phyloP scores from a whole-genome alignment of 2,113 vertebrate species.

The Tursiops truncatus region DNA sequence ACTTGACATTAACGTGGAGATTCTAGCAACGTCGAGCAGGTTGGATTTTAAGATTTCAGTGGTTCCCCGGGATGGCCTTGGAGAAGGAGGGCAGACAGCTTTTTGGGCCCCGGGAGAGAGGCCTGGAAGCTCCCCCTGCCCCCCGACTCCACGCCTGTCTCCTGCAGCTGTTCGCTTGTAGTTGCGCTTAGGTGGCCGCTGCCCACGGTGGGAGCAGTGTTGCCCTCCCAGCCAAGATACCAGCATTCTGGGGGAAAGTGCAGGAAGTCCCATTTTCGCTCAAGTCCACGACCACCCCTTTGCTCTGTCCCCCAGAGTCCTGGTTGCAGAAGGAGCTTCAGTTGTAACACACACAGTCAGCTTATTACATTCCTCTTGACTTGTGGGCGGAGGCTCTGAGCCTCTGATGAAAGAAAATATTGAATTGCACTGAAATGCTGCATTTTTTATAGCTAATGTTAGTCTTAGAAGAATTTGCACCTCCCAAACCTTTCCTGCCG shows the following conservation, averaged over 20 bases:
- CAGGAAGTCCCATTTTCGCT: constrained; percentile 68
- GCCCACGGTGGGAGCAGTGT: neutral
- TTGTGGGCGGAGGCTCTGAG: constrained; percentile 74
- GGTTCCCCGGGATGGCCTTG: neutral
- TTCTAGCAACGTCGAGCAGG: neutral
- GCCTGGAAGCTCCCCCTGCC: neutral
- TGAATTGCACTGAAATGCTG: constrained; percentile 75
- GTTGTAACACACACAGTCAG: constrained; percentile 67
- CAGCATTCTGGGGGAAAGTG: neutral
- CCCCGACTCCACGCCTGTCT: rapidly evolving
- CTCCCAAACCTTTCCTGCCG: constrained; percentile 58
- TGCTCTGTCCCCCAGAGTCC: constrained; percentile 61
- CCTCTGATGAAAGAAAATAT: constrained; percentile 82
- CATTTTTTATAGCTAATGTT: constrained; percentile 72
- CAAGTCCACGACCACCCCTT: constrained; percentile 75
- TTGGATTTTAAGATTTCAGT: neutral
- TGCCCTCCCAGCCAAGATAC: constrained; percentile 46
- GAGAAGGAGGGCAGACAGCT: neutral
- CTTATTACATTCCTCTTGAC: constrained; percentile 76
- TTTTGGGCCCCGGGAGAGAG: neutral
- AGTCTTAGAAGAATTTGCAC: constrained; percentile 74
- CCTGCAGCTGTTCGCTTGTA: neutral
- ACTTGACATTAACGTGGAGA: constrained; percentile 52
- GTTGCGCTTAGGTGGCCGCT: neutral
- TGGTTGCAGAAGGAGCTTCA: constrained; percentile 73